Conservation (phyloP, 2,113 vertebrate species). For the Ondatra zibethicus region DNA sequence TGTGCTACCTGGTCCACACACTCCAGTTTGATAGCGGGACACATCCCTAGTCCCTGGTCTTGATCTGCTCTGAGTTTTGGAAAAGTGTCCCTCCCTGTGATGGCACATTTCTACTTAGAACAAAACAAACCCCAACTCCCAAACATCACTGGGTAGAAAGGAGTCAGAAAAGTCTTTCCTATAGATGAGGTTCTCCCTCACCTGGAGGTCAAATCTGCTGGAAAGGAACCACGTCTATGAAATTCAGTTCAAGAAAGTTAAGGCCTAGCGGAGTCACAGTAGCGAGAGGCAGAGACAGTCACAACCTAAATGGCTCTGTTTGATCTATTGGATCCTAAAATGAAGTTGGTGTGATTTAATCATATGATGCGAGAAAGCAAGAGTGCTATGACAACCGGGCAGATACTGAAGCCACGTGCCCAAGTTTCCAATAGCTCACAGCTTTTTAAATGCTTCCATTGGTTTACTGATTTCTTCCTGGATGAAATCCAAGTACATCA, state of each 20-base stretch:
- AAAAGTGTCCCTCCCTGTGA: neutral
- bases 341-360: neutral
- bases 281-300: neutral
- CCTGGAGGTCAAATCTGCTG: neutral
- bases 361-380: neutral
- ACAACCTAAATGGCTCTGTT: neutral
- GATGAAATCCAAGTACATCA: neutral
- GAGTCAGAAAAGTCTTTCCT: neutral
- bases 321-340: neutral
- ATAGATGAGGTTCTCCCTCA: neutral
- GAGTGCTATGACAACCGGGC: neutral
- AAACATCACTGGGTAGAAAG: neutral
- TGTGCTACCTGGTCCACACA: neutral
- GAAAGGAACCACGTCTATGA: neutral
- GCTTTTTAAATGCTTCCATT: neutral
- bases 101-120: neutral
- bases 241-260: neutral
- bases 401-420: neutral
- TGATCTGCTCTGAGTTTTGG: neutral
- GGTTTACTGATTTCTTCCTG: conserved; percentile 9
- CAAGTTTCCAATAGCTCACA: neutral
- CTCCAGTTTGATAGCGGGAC: neutral
- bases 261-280: neutral
- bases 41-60: neutral
- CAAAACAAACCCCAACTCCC: neutral